Conservation (phyloP, 2,113 vertebrate species). For the Regulus satrapa region DNA sequence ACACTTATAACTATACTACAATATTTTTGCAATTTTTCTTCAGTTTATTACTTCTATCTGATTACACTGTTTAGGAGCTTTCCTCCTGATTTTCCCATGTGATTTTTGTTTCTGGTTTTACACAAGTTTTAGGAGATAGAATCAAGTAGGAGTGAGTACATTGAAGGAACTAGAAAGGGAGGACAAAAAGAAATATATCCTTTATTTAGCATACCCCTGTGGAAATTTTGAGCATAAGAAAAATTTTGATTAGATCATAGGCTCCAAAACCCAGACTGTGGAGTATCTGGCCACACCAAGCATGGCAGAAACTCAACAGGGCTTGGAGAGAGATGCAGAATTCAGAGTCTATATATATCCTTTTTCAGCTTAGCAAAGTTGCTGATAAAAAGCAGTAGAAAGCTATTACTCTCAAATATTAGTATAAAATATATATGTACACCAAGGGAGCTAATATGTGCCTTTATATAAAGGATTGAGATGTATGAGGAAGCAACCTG, state of each 20-base stretch:
- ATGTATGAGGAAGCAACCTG: background rate
- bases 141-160: background rate
- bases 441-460: fast-evolving
- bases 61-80: background rate
- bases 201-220: background rate
- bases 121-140: background rate
- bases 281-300: background rate
- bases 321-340: background rate
- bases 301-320: background rate
- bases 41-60: background rate
- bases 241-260: background rate
- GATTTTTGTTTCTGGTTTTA: background rate
- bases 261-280: background rate
- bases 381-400: background rate
- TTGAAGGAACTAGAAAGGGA: background rate
- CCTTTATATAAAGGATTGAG: background rate
- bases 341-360: fast-evolving
- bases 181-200: background rate
- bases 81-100: background rate
- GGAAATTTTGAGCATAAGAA: background rate
- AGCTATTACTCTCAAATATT: background rate
- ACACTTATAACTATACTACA: background rate
- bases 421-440: background rate
- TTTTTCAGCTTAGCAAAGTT: background rate
- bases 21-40: background rate